Percentiles rank a stretch among this genome's conserved stretches.
Evolutionary conservation across 35 echinoderm and acorn worm genomes (phyloP).

Genomic region (Hemicentrotus pulcherrimus): DNA sequence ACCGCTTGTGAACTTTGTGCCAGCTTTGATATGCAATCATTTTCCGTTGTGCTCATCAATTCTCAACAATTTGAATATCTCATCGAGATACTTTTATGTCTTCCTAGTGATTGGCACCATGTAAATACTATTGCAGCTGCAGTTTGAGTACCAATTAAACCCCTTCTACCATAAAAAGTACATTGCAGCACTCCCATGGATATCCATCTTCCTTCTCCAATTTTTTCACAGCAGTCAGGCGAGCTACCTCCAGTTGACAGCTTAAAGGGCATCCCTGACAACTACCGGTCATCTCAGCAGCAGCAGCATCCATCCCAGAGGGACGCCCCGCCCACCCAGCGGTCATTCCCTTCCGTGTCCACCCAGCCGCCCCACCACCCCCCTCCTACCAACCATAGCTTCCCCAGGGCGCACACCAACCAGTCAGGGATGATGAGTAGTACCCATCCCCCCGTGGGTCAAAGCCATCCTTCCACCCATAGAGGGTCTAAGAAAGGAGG

Average conservation of each 20-base stretch:
- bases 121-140: not conserved
- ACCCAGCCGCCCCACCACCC: constrained; percentile 12
- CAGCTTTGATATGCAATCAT: too few species aligned
- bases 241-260: constrained; percentile 94
- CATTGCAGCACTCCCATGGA: not conserved
- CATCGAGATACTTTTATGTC: too few species aligned
- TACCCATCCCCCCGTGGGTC: not conserved
- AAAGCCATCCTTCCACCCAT: constrained; percentile 50
- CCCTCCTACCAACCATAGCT: constrained; percentile 54
- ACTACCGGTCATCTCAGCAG: constrained; percentile 62
- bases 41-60: too few species aligned
- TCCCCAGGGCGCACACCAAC: constrained; percentile 38
- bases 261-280: constrained; percentile 88
- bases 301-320: not conserved
- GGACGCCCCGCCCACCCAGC: constrained; percentile 38
- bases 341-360: constrained; percentile 41
- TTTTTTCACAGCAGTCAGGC: constrained; percentile 21
- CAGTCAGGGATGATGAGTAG: not conserved
- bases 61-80: too few species aligned
- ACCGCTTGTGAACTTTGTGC: too few species aligned
- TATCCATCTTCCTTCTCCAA: not conserved
- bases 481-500: constrained; percentile 47
- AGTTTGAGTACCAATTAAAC: not conserved
- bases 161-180: not conserved
- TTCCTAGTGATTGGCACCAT: too few species aligned